Evolutionary conservation across 2,113 vertebrate genomes (phyloP).

Genomic region (Lathamus discolor): DNA sequence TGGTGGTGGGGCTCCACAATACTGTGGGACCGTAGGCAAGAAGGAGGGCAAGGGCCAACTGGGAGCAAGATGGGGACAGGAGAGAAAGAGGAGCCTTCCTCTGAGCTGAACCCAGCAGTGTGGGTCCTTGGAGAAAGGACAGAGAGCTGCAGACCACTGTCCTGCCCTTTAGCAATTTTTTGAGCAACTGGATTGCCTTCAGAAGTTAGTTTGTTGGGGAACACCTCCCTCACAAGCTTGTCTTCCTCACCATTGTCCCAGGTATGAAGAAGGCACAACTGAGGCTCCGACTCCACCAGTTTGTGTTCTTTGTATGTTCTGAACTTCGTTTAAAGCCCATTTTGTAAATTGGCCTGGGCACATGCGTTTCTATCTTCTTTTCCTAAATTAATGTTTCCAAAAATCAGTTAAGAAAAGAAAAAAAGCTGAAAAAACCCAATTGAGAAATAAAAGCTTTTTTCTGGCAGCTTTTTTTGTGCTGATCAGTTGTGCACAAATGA

Average conservation of each 20-base stretch:
- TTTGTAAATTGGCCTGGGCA: background rate
- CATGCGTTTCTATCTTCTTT: background rate
- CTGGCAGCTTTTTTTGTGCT: conserved; percentile 13
- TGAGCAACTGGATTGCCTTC: background rate
- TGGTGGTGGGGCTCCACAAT: rapidly evolving
- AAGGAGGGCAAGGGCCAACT: background rate
- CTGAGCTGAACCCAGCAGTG: background rate
- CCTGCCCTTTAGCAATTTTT: background rate
- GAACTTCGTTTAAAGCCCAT: background rate
- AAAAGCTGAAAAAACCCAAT: background rate
- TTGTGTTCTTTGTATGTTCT: background rate
- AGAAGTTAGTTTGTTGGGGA: background rate
- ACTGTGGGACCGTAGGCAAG: rapidly evolving
- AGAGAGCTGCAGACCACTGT: background rate
- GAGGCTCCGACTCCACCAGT: background rate
- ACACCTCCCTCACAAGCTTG: background rate
- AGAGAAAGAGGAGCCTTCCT: background rate
- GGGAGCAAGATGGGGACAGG: rapidly evolving
- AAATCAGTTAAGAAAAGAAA: background rate
- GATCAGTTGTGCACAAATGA: background rate
- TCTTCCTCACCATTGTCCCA: rapidly evolving
- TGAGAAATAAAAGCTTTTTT: background rate
- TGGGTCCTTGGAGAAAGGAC: rapidly evolving
- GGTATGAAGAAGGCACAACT: background rate
- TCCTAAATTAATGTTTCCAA: background rate